These are phyloP conservation scores for Dynastes hyllus DNA, from an alignment of 2,888 invertebrate species.

Conservation along the genomic window DNA sequence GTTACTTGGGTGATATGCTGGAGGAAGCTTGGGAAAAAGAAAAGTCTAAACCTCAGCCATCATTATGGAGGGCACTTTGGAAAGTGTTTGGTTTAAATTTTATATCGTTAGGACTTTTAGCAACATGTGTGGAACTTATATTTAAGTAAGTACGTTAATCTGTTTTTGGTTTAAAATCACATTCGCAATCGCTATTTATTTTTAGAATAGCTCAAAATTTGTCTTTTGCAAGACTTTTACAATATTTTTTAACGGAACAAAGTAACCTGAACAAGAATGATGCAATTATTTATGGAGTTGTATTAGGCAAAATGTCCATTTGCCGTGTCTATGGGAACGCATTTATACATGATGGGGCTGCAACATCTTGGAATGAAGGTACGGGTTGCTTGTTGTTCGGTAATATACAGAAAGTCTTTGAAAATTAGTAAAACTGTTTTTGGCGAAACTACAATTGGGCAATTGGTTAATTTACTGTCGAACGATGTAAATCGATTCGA, in stretches of 20 bases:
- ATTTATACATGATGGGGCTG: constrained; percentile 92
- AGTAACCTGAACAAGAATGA: constrained; percentile 52
- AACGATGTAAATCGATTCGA: constrained; percentile 88
- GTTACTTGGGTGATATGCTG: constrained; percentile 76
- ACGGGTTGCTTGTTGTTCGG: constrained; percentile 86
- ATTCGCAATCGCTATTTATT: background rate
- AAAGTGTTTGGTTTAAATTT: constrained; percentile 64
- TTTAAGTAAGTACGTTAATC: constrained; percentile 55
- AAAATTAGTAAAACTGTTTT: constrained; percentile 73
- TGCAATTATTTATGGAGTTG: constrained; percentile 85
- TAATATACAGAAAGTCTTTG: constrained; percentile 84
- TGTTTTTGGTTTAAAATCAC: constrained; percentile 31
- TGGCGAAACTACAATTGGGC: constrained; percentile 75
- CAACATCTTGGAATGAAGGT: constrained; percentile 90
- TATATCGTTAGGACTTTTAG: constrained; percentile 62
- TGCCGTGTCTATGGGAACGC: constrained; percentile 63
- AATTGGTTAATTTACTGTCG: constrained; percentile 73
- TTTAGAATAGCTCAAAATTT: constrained; percentile 64
- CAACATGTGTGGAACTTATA: constrained; percentile 65
- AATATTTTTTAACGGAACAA: constrained; percentile 74
- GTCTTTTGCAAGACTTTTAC: constrained; percentile 78
- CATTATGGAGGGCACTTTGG: constrained; percentile 64
- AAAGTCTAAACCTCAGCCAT: constrained; percentile 63
- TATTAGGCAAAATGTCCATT: constrained; percentile 74
- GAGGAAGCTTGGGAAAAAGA: constrained; percentile 73